Evolutionary conservation across 2,888 invertebrate species (phyloP).

Genomic region (Caenorhabditis plicata): DNA sequence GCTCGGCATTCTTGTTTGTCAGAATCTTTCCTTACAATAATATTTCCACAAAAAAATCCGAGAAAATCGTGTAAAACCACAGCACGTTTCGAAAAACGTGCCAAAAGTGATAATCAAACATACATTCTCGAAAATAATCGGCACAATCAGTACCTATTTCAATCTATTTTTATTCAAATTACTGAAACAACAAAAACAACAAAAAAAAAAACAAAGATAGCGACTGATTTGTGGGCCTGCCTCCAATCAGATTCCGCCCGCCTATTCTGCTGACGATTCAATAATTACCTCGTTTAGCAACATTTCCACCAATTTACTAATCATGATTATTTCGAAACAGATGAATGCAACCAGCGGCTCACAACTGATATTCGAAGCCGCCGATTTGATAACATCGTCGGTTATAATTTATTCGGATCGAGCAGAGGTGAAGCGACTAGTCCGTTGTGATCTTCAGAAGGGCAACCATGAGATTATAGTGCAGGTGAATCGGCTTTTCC

Average conservation of each 20-base stretch:
- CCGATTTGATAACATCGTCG: conserved; percentile 50
- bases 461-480: conserved; percentile 55
- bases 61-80: no score
- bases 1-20: not conserved
- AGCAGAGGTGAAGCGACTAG: conserved; percentile 58
- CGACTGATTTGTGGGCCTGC: no score
- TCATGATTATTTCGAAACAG: not conserved
- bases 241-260: no score
- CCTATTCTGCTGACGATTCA: no score
- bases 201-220: not conserved
- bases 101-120: conserved; percentile 8
- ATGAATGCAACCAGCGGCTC: no score
- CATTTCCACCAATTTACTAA: no score
- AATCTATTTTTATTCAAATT: not conserved
- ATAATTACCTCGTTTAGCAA: no score
- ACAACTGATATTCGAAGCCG: conserved; percentile 37
- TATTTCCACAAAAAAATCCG: no score
- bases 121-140: conserved; percentile 6
- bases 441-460: conserved; percentile 42
- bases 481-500: conserved; percentile 40
- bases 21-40: conserved; percentile 7
- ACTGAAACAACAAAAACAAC: not conserved
- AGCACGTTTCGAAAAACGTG: no score
- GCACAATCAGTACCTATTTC: not conserved
- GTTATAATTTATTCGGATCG: conserved; percentile 60